A percentile compares a stretch with the other conserved stretches of the same genome.
Conservation (phyloP, 2,888 invertebrate species). For the Conus canariensis region DNA sequence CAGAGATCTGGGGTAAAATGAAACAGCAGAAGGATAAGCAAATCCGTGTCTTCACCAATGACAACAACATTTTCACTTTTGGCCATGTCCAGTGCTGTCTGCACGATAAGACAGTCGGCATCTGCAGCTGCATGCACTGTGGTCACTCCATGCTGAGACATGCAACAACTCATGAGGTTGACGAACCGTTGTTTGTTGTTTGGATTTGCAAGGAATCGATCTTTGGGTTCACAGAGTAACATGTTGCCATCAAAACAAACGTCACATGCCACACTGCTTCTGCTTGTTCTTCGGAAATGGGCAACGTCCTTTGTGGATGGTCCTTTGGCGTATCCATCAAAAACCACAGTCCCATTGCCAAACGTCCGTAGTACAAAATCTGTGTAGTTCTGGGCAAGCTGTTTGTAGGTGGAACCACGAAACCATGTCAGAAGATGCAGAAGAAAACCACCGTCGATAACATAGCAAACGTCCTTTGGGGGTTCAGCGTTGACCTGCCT, state of each 20-base stretch:
- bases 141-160: conserved; percentile 42
- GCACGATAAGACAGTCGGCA: conserved; percentile 61
- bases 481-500: neutral
- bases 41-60: conserved; percentile 54
- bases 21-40: conserved; percentile 41
- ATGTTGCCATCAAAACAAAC: conserved; percentile 53
- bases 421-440: conserved; percentile 49
- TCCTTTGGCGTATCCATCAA: conserved; percentile 52
- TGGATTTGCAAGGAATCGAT: conserved; percentile 56
- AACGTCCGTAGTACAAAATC: conserved; percentile 43
- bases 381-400: conserved; percentile 36
- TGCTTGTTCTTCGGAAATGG: conserved; percentile 42
- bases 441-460: conserved; percentile 49
- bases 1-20: neutral
- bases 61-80: conserved; percentile 10
- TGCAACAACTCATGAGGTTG: conserved; percentile 44
- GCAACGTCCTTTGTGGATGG: conserved; percentile 50
- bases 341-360: conserved; percentile 48
- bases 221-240: conserved; percentile 54
- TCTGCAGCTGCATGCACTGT: conserved; percentile 55
- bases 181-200: conserved; percentile 61
- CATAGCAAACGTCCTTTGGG: conserved; percentile 20
- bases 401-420: conserved; percentile 42
- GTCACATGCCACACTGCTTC: conserved; percentile 41
- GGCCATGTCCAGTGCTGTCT: conserved; percentile 53